A percentile compares a stretch with the other conserved stretches of the same genome.
Evolutionary conservation across 2,888 invertebrate genomes (phyloP).

Genomic region (Gastracanthus pulcherrimus): DNA sequence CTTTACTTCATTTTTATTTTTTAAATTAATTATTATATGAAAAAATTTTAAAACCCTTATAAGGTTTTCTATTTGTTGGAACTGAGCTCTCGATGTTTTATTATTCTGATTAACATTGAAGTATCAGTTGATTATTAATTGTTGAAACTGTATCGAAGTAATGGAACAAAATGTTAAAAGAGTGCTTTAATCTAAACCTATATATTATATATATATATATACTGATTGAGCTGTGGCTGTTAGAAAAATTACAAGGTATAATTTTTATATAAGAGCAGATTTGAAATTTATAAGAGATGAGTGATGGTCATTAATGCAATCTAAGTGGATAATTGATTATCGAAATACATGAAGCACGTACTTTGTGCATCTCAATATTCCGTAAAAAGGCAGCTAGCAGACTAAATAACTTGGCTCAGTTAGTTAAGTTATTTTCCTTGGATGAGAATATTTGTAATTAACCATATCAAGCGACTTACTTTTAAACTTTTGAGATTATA

Average conservation of each 20-base stretch:
- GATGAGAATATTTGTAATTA: conserved; percentile 9
- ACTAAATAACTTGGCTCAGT: neutral
- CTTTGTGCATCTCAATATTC: neutral
- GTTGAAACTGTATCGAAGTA: conserved; percentile 28
- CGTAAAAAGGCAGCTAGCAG: neutral
- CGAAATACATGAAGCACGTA: conserved; percentile 4
- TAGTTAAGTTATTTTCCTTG: neutral
- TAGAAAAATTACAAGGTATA: conserved; percentile 28
- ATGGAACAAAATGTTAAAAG: conserved; percentile 32
- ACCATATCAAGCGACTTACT: conserved; percentile 16
- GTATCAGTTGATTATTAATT: conserved; percentile 33
- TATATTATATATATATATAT: conserved; percentile 24
- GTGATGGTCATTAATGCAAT: conserved; percentile 34
- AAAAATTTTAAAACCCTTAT: neutral
- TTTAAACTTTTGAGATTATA: neutral
- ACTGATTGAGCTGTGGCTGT: conserved; percentile 40
- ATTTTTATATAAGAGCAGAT: conserved; percentile 44
- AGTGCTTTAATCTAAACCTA: conserved; percentile 26
- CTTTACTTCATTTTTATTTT: conserved; percentile 32
- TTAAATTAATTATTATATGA: neutral
- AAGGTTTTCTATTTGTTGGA: conserved; percentile 33
- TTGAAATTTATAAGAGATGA: conserved; percentile 33
- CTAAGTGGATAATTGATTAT: neutral
- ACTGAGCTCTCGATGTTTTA: conserved; percentile 15
- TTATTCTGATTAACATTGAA: conserved; percentile 24